phyloP scores from a whole-genome alignment of 2,797 vertebrate genomes.

The Enoplosus armatus region DNA sequence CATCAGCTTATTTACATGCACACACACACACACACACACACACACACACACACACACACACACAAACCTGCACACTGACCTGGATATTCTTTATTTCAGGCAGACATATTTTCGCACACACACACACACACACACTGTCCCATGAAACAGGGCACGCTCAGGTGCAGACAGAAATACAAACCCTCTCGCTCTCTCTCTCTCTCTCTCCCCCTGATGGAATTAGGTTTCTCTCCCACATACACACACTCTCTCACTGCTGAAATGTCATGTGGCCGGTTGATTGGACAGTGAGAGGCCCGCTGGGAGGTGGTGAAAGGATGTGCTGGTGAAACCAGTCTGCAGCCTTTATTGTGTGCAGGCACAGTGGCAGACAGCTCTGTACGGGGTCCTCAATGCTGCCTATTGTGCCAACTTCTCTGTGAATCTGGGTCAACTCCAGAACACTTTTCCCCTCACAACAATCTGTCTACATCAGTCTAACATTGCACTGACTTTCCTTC shows the following conservation, averaged over 20 bases:
- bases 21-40: conserved; percentile 8
- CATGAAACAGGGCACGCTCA: conserved; percentile 24
- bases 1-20: conserved; percentile 44
- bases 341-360: conserved; percentile 46
- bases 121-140: neutral
- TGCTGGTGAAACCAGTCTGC: conserved; percentile 37
- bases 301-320: conserved; percentile 48
- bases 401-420: conserved; percentile 49
- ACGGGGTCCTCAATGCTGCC: conserved; percentile 41
- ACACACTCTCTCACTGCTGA: conserved; percentile 31
- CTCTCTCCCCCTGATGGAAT: conserved; percentile 31
- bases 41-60: conserved; percentile 13
- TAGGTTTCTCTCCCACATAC: conserved; percentile 35
- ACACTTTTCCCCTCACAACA: conserved; percentile 33
- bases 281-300: conserved; percentile 56
- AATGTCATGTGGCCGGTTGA: conserved; percentile 55
- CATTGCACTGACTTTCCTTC: neutral
- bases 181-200: neutral
- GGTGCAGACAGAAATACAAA: conserved; percentile 40
- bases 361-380: conserved; percentile 49
- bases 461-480: conserved; percentile 24
- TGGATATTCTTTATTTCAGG: conserved; percentile 42
- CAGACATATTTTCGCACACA: neutral
- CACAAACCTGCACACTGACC: conserved; percentile 36
- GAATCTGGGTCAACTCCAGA: conserved; percentile 74